phyloP scores from a whole-genome alignment of 2,888 invertebrate species.

The Lordiphosa fenestrarum region DNA sequence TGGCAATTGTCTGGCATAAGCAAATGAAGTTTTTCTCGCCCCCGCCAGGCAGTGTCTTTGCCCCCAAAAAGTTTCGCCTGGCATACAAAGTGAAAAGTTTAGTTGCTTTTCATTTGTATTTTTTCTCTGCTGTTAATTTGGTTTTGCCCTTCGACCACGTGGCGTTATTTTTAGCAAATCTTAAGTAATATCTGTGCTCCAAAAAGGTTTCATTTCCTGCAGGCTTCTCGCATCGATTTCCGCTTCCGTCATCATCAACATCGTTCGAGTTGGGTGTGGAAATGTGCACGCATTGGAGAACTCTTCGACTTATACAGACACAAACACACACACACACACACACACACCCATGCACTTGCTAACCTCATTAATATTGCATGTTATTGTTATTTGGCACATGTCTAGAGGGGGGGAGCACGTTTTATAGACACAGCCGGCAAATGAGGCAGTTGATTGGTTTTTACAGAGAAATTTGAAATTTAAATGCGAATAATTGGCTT shows the following conservation, averaged over 20 bases:
- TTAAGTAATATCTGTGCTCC: constrained; percentile 3
- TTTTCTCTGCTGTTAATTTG: constrained; percentile 18
- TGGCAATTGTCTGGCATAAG: constrained; percentile 52
- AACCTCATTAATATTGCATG: constrained; percentile 39
- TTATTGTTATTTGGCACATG: constrained; percentile 27
- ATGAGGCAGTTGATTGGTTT: constrained; percentile 13
- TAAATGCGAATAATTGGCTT: too few species aligned
- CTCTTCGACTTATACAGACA: constrained; percentile 18
- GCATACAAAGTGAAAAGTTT: constrained; percentile 58
- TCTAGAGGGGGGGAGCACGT: constrained; percentile 6
- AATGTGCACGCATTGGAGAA: constrained; percentile 28
- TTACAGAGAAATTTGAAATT: constrained; percentile 1
- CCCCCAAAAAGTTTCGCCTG: constrained; percentile 36
- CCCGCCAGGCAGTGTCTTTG: constrained; percentile 36
- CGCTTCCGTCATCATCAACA: constrained; percentile 43
- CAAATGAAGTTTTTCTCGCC: constrained; percentile 43
- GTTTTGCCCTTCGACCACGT: neutral
- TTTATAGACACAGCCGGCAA: constrained; percentile 12
- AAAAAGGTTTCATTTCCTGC: constrained; percentile 47
- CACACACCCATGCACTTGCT: constrained; percentile 4
- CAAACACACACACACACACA: constrained; percentile 12
- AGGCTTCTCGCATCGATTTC: constrained; percentile 56
- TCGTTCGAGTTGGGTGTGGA: constrained; percentile 34
- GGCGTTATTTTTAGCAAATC: constrained; percentile 33
- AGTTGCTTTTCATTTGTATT: constrained; percentile 19